Percentiles rank a stretch among this genome's conserved stretches.
These are phyloP conservation scores for Emesis russula DNA, from an alignment of 2,888 invertebrate species.

Conservation along the genomic window DNA sequence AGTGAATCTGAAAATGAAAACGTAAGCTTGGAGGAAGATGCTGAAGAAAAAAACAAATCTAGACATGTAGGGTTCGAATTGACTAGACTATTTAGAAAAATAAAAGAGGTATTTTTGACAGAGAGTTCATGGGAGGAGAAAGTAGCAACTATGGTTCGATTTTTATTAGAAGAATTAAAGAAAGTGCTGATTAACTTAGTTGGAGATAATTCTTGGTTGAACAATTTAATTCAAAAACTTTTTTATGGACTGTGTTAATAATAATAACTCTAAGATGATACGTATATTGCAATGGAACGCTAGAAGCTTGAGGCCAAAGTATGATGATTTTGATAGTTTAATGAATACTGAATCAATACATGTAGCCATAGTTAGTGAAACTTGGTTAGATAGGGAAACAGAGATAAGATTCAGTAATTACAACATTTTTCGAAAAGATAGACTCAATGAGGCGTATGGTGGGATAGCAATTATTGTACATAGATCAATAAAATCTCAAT, in stretches of 20 bases:
- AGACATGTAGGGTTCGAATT: background rate
- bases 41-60: background rate
- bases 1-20: background rate
- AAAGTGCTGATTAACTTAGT: background rate
- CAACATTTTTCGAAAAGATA: background rate
- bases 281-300: conserved; percentile 9
- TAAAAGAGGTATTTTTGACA: background rate
- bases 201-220: background rate
- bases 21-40: background rate
- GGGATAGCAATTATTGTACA: background rate
- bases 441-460: background rate
- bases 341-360: background rate
- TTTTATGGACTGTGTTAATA: conserved; percentile 1
- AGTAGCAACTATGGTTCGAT: background rate
- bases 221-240: background rate
- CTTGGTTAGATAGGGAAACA: conserved; percentile 7
- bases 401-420: conserved; percentile 1
- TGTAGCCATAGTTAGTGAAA: conserved; percentile 9
- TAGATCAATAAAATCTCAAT: background rate
- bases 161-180: background rate
- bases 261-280: background rate
- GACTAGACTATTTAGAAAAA: background rate
- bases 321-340: background rate
- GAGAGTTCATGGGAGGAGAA: background rate
- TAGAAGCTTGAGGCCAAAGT: conserved; percentile 1